A percentile compares a stretch with the other conserved stretches of the same genome.
Evolutionary conservation across 2,888 invertebrate species (phyloP).

Genomic region (Danaus chrysippus): DNA sequence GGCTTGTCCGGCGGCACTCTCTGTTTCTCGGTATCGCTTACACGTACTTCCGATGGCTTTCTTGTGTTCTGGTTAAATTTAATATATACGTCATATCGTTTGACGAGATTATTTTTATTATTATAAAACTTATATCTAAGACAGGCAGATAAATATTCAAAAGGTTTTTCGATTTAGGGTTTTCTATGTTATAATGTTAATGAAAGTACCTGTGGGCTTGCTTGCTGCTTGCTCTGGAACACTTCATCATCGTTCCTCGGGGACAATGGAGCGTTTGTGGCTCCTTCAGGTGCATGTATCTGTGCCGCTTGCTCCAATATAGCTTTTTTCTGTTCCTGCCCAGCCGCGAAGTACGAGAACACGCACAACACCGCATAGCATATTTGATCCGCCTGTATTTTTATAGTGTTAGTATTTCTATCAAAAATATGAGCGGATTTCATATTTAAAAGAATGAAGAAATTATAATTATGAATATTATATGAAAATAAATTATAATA

Average conservation of each 20-base stretch:
- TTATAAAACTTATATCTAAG: no score
- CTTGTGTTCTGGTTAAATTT: slow-evolving; percentile 42
- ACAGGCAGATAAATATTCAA: no score
- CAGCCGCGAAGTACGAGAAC: slow-evolving; percentile 98
- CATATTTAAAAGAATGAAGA: no score
- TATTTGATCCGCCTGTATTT: slow-evolving; percentile 95
- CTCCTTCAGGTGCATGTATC: slow-evolving; percentile 44
- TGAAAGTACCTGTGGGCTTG: slow-evolving; percentile 39
- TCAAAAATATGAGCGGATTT: no score
- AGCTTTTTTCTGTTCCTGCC: slow-evolving; percentile 84
- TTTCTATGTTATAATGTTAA: no score
- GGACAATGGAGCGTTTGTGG: slow-evolving; percentile 23
- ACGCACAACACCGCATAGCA: slow-evolving; percentile 99
- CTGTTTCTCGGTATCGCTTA: slow-evolving; percentile 28
- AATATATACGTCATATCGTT: neutral
- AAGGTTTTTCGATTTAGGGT: no score
- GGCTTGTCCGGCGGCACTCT: slow-evolving; percentile 33
- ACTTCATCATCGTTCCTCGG: slow-evolving; percentile 23
- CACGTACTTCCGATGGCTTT: slow-evolving; percentile 43
- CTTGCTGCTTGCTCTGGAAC: slow-evolving; percentile 29
- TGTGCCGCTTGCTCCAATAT: slow-evolving; percentile 72
- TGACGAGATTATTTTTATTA: neutral
- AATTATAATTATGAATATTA: no score
- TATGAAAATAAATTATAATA: no score
- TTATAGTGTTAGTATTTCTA: neutral